These are phyloP conservation scores for Torymus aiolomorphi DNA, from an alignment of 2,888 invertebrate genomes.

Conservation along the genomic window DNA sequence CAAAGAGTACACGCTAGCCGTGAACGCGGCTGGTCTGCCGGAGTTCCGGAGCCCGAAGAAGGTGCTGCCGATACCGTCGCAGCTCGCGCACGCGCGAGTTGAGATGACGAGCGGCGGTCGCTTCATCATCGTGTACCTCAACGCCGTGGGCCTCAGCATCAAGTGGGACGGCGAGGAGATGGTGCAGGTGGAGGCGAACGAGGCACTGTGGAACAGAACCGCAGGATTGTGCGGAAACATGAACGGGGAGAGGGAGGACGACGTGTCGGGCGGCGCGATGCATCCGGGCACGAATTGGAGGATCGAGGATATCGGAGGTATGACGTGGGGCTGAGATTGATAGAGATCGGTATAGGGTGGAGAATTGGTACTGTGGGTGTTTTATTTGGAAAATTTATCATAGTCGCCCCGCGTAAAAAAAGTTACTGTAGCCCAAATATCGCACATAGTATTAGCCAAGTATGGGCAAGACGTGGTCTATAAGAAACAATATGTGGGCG, in stretches of 20 bases:
- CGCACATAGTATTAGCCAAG: too few species aligned
- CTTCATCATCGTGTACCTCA: conserved; percentile 82
- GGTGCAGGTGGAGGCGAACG: conserved; percentile 81
- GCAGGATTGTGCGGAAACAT: conserved; percentile 89
- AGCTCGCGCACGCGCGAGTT: conserved; percentile 84
- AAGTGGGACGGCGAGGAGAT: conserved; percentile 83
- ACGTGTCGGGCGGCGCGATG: conserved; percentile 78
- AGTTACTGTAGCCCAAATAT: too few species aligned
- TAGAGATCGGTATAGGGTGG: too few species aligned
- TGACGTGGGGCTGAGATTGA: too few species aligned
- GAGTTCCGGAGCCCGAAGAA: conserved; percentile 61
- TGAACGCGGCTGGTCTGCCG: conserved; percentile 57
- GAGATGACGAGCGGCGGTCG: conserved; percentile 81
- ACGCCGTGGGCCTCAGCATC: conserved; percentile 81
- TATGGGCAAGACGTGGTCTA: too few species aligned
- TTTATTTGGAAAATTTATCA: too few species aligned
- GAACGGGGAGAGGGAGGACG: conserved; percentile 84
- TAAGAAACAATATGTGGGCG: too few species aligned
- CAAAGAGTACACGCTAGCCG: conserved; percentile 80
- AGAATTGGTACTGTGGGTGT: too few species aligned
- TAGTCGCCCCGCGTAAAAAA: too few species aligned
- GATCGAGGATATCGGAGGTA: conserved; percentile 36
- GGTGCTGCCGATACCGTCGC: conserved; percentile 83
- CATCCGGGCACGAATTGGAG: conserved; percentile 22
- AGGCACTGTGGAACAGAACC: conserved; percentile 86